Base-by-base conservation (phyloP, 2,113 vertebrate genomes). In the Casuarius casuarius region DNA sequence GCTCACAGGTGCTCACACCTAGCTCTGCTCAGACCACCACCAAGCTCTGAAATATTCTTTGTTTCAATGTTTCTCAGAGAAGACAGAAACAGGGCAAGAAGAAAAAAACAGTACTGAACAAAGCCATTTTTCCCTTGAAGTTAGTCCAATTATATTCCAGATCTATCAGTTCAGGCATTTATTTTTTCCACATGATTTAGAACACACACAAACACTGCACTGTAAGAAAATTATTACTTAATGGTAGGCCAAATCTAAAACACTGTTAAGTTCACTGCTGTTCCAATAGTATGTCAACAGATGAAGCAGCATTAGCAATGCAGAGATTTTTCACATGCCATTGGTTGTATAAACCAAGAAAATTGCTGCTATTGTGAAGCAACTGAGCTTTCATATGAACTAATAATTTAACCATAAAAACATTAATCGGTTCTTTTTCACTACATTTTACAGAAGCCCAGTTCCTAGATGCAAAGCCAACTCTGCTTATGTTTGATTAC, bases 321-420 rank as follows among this genome's bases (percentile, higher is more conserved):
- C 29, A 9, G 26, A 87, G 31, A 44, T 75, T 90, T 65, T 89
- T 91, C 84, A 92, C 65, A n/a, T 84, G 77, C 54, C 79, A 38
- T 5, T 89, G 48, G 86, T 51, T 87, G 52, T 78, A 93, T 74
- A 92, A 94, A 89, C 31, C 23, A 74, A 80, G 80, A 87, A 66
- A 95, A 91, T 90, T 0, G 2, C 33, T 65, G 70, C 81, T 80
- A 26, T 74, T 87, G 62, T 66, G 38, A 62, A 95, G 89, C 20
- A 90, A 88, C 35, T 54, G 59, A 70, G 58, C 74, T 87, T 79
- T 70, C 73, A 66, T 71, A 89, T 31, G 22, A 79, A 49, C 49
- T 76, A 91, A 80, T 54, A 78, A 79, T 46, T 74, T 74, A 89
- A 77, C n/a, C 51, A 61, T 67, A 72, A 87, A 70, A 86, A 33